Percentiles rank a stretch among this genome's conserved stretches.
Evolutionary conservation across 2,113 vertebrate genomes (phyloP).

Genomic region (Dicrurus megarhynchus): DNA sequence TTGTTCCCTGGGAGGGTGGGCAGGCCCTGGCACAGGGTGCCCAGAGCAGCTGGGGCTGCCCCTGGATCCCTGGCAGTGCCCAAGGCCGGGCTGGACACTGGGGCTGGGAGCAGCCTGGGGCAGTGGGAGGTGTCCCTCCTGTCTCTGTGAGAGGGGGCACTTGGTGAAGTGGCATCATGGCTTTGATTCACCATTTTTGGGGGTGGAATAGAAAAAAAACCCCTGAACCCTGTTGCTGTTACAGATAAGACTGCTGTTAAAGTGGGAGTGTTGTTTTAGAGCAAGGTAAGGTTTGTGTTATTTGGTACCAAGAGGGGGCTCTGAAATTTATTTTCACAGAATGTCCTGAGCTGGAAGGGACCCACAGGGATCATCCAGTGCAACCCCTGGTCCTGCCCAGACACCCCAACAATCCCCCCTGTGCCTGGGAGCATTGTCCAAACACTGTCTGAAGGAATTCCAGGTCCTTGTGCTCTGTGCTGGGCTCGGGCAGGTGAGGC

Average conservation of each 20-base stretch:
- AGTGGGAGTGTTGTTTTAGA: neutral
- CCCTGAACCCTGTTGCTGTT: neutral
- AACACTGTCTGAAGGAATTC: fast-evolving
- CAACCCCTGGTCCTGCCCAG: neutral
- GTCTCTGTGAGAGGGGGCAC: neutral
- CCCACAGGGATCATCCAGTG: neutral
- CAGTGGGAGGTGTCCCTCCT: neutral
- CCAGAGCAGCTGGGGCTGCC: neutral
- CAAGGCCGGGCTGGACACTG: neutral
- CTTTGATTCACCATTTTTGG: neutral
- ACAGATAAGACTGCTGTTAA: fast-evolving
- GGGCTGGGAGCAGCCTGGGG: neutral
- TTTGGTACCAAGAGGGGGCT: neutral
- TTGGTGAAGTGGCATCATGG: neutral
- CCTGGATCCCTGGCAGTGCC: neutral
- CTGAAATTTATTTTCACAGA: neutral
- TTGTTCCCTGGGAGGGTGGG: neutral
- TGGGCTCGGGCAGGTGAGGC: neutral
- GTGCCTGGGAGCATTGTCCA: neutral
- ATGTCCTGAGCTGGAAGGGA: too few species aligned
- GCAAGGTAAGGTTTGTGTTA: neutral
- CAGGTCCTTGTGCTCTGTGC: neutral
- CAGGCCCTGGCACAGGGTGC: neutral
- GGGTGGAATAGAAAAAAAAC: neutral
- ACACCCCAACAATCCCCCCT: neutral